A percentile compares a stretch with the other conserved stretches of the same genome.
Conservation (phyloP, 2,888 invertebrate genomes). For the Monoplex corrugatus region DNA sequence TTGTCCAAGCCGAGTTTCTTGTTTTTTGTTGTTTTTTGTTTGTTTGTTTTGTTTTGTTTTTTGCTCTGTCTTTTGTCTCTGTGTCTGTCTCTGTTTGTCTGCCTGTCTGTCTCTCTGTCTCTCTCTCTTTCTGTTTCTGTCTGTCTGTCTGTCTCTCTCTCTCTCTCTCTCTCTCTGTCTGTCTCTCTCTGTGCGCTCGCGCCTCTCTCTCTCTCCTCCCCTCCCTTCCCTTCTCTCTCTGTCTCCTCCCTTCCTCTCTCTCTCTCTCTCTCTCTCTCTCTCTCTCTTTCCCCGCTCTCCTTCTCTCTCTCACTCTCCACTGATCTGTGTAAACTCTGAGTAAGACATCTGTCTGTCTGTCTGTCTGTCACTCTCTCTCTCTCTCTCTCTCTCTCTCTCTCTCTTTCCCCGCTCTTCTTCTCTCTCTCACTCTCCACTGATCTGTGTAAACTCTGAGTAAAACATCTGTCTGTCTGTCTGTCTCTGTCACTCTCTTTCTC, state of each 20-base stretch:
- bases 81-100: not conserved
- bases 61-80: too few species aligned
- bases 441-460: too few species aligned
- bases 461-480: not conserved
- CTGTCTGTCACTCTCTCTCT: not conserved
- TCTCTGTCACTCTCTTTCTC: conserved; percentile 7
- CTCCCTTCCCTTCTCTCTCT: too few species aligned
- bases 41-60: too few species aligned
- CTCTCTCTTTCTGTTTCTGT: too few species aligned
- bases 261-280: not conserved
- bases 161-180: too few species aligned
- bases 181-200: too few species aligned
- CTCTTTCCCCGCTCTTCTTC: not conserved
- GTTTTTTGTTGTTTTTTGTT: too few species aligned
- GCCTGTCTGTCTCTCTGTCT: too few species aligned
- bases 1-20: too few species aligned
- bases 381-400: not conserved
- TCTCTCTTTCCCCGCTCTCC: not conserved
- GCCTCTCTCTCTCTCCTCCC: too few species aligned
- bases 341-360: not conserved
- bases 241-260: not conserved
- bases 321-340: not conserved
- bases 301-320: not conserved
- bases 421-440: not conserved
- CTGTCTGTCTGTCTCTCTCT: too few species aligned